A percentile compares a stretch with the other conserved stretches of the same genome.
These are phyloP conservation scores for Melanotaenia parkinsoni DNA, from an alignment of 2,797 vertebrate species.

Conservation along the genomic window DNA sequence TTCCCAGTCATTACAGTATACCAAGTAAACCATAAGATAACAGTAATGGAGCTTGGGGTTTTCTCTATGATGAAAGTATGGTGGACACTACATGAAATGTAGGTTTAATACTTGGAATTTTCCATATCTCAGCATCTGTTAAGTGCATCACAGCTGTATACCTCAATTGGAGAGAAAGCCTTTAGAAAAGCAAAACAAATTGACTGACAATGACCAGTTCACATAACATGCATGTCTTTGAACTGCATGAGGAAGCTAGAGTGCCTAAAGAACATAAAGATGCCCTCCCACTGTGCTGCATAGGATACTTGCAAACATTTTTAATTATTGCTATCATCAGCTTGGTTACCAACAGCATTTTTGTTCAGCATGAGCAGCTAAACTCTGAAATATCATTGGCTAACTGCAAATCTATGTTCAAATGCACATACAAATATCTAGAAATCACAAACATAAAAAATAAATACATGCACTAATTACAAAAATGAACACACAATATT, in stretches of 20 bases:
- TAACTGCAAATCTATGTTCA: no score
- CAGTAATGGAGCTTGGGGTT: neutral
- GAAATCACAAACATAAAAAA: no score
- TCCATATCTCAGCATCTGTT: neutral
- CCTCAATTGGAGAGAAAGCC: neutral
- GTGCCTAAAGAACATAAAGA: neutral
- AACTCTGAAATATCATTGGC: no score
- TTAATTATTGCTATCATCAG: neutral
- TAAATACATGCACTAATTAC: no score
- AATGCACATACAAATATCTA: no score
- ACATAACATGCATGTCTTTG: neutral
- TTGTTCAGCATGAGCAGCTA: no score
- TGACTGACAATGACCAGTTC: neutral
- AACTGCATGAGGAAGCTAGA: neutral
- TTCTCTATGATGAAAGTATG: conserved; percentile 7
- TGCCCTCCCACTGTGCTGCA: neutral
- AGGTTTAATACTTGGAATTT: neutral
- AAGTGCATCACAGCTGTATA: neutral
- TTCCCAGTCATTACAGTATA: conserved; percentile 29
- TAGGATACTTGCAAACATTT: neutral
- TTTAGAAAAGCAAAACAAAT: neutral
- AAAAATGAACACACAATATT: no score
- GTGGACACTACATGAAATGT: neutral
- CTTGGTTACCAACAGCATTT: neutral
- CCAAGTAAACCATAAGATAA: conserved; percentile 27